Evolutionary conservation across 2,888 invertebrate genomes (phyloP).

Genomic region (Penaeus monodon): DNA sequence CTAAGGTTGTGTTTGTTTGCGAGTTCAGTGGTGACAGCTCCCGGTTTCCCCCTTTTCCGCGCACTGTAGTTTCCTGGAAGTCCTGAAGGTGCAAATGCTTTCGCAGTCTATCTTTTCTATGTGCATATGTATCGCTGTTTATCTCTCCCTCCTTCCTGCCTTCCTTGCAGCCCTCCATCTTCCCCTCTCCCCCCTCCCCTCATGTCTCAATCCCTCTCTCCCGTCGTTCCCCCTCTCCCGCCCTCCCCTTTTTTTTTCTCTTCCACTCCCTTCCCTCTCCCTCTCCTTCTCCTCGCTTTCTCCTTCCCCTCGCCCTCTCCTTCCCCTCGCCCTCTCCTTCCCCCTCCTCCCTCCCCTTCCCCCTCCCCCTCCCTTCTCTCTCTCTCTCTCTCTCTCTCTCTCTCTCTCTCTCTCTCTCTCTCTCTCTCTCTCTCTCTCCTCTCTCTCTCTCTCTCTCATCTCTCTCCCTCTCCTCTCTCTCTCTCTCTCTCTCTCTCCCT

Average conservation of each 20-base stretch:
- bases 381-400: background rate
- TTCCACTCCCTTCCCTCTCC: background rate
- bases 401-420: slow-evolving; percentile 27
- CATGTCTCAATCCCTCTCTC: background rate
- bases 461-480: background rate
- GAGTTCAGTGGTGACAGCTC: too few relatives aligned
- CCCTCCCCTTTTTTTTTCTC: background rate
- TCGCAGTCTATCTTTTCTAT: too few relatives aligned
- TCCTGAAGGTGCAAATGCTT: too few relatives aligned
- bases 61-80: too few relatives aligned
- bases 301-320: slow-evolving; percentile 1
- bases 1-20: too few relatives aligned
- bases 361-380: background rate
- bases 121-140: too few relatives aligned
- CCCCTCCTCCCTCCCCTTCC: background rate
- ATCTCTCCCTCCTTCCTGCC: too few relatives aligned
- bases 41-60: too few relatives aligned
- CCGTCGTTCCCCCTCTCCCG: background rate
- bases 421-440: slow-evolving; percentile 12
- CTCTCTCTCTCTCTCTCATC: background rate
- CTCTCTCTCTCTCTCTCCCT: slow-evolving; percentile 33
- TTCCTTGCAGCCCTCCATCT: too few relatives aligned
- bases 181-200: too few relatives aligned
- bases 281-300: background rate
- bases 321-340: background rate